Evolutionary conservation across 1,140 invertebrate genomes (phyloP), one percentile per base, ranked within the genome.

Genomic region (Drosophila nannoptera): DNA sequence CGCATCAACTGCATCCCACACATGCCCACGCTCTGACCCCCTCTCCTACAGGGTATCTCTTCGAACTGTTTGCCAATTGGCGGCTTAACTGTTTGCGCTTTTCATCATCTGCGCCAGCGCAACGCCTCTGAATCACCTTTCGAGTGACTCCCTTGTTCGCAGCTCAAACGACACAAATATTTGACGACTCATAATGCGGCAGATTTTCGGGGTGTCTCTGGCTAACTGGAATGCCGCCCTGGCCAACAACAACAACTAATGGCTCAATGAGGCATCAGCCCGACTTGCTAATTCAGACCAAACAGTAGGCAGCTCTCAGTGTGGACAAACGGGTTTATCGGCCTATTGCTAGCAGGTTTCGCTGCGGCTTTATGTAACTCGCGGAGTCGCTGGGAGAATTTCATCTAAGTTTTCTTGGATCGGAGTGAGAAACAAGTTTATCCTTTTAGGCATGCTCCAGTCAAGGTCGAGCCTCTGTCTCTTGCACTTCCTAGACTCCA

Each of bases 121-220:
- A 31, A 31, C 14, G 59, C 42, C 33, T 59, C 59, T 78, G 77
- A 78, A 53, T 78, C 77, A 80, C 73, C 38, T 40, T 46, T 14
- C 5, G 31, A 14, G 35, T 6, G 36, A 32, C 40, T 42, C 46
- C 45, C 53, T 8, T 2, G 62, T 42, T 55, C 50, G 31, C 40
- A 65, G 60, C 66, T 73, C 73, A 73, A 61, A 81, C 69, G 81
- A 61, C 77, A 77, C 77, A 80, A 77, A 73, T 77, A 81, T 81
- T 80, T 75, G 72, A 53, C 65, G 67, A 73, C 53, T 73, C 73
- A 80, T 77, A 80, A 31, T 49, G 38, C 48, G 32, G 54, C 32
- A 50, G 48, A 46, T 43, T 16, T 1, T 58, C n/a, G 63, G 63
- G 42, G 56, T 68, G 55, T 48, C 9, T 42, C 42, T 5, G n/a